Evolutionary conservation across 92 coral and sea anemone genomes (phyloP), one percentile per base, ranked within the genome.

Genomic region (Ricordea florida): DNA sequence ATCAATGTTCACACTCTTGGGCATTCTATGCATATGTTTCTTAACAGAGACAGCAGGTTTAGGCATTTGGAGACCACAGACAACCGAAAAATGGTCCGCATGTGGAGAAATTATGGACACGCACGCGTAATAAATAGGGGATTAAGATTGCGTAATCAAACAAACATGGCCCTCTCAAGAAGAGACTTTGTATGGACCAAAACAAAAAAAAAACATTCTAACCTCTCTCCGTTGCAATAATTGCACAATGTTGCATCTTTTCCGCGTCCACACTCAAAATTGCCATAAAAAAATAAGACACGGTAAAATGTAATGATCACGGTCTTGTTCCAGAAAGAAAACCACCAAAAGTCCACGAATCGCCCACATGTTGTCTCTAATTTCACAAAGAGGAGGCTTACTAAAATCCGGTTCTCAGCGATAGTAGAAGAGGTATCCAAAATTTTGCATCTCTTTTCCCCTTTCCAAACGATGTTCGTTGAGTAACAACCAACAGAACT

Each of bases 361-460:
- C 15, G 27, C 47, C 1, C 66, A 0, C 23, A 17, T 18, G 46
- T 1, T 20, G 66, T 58, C 66, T 58, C 26, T 58, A 58, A 58
- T 33, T 58, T 58, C 13, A n/a, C 66, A 5, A n/a, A 58, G 27
- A 16, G 31, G 8, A 33, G 46, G 28, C 32, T 18, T 5, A 33
- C 10, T 58, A 11, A 10, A 33, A 27, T 36, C 45, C 46, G 30
- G 37, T 34, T 58, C 37, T 46, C 30, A 58, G 66, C 3, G 28
- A 58, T 9, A 58, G 25, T 33, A 10, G 46, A 16, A 17, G 45
- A 58, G 40, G 30, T 33, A 4, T 58, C 45, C 45, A 58, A 35
- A 58, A 58, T 22, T 27, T 58, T 34, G 66, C 66, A 58, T 58
- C 66, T 35, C 40, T 16, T 58, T 58, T 34, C 45, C 14, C 17